phyloP scores from a whole-genome alignment of 2,797 vertebrate species.

The Channa striata region DNA sequence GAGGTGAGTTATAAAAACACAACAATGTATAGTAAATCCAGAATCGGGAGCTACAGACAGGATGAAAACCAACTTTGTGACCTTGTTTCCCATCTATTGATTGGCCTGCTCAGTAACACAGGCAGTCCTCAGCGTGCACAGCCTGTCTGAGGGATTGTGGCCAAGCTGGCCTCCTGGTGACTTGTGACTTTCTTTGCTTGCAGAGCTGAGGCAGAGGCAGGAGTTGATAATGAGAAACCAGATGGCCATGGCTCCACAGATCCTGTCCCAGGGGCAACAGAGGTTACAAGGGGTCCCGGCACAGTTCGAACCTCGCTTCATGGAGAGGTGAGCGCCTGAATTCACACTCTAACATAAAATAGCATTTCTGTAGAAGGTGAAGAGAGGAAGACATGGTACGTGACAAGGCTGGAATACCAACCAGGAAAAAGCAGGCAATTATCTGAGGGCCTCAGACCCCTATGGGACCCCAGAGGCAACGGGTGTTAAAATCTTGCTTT shows the following conservation, averaged over 20 bases:
- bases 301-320: conserved; percentile 89
- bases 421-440: not conserved
- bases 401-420: not conserved
- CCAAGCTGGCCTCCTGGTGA: conserved; percentile 10
- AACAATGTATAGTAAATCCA: not conserved
- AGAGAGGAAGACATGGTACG: not conserved
- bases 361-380: conserved; percentile 5
- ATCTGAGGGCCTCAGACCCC: too few relatives aligned
- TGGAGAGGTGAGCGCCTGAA: conserved; percentile 87
- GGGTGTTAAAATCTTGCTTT: too few relatives aligned
- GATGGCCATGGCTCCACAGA: conserved; percentile 91
- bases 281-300: conserved; percentile 87
- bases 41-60: not conserved
- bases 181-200: conserved; percentile 34
- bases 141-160: conserved; percentile 22
- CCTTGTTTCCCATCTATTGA: not conserved
- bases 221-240: conserved; percentile 93
- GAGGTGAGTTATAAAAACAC: conserved; percentile 81
- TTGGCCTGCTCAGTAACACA: conserved; percentile 1
- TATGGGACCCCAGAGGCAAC: too few relatives aligned
- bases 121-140: conserved; percentile 24
- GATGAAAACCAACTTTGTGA: not conserved
- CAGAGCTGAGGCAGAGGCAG: conserved; percentile 91
- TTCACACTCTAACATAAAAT: conserved; percentile 24
- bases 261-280: conserved; percentile 88